Percentiles rank a stretch among this genome's conserved stretches.
Conservation (phyloP, 2,113 vertebrate genomes). For the Varanus komodoensis region DNA sequence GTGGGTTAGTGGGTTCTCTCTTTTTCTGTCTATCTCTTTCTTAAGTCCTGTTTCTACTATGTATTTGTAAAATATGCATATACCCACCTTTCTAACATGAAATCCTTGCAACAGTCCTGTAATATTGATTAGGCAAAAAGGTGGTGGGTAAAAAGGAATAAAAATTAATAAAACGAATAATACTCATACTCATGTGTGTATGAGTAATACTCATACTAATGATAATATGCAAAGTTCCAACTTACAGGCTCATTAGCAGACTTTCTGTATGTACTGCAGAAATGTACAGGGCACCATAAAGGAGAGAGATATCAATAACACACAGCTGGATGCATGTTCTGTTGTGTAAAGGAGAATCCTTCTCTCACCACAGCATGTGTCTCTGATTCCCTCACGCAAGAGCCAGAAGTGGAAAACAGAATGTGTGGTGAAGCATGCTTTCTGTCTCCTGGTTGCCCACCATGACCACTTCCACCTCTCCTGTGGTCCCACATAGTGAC, state of each 20-base stretch:
- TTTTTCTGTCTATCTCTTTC: background rate
- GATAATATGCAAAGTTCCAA: too few species aligned
- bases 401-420: background rate
- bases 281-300: too few species aligned
- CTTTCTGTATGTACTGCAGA: too few species aligned
- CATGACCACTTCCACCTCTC: background rate
- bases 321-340: background rate
- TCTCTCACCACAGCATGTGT: background rate
- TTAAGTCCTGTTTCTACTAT: slow-evolving; percentile 1
- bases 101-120: background rate
- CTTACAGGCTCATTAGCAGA: too few species aligned
- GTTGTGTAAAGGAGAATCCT: background rate
- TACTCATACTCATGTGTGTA: too few species aligned
- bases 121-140: background rate
- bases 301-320: background rate
- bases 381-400: background rate
- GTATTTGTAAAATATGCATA: background rate
- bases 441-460: background rate
- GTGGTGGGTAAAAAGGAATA: background rate
- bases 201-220: too few species aligned
- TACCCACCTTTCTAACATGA: background rate
- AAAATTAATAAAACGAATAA: too few species aligned
- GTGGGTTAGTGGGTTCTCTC: too few species aligned
- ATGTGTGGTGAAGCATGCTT: background rate
- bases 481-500: background rate